Evolutionary conservation across 1,140 invertebrate genomes (phyloP).

Genomic region (Drosophila lowei): DNA sequence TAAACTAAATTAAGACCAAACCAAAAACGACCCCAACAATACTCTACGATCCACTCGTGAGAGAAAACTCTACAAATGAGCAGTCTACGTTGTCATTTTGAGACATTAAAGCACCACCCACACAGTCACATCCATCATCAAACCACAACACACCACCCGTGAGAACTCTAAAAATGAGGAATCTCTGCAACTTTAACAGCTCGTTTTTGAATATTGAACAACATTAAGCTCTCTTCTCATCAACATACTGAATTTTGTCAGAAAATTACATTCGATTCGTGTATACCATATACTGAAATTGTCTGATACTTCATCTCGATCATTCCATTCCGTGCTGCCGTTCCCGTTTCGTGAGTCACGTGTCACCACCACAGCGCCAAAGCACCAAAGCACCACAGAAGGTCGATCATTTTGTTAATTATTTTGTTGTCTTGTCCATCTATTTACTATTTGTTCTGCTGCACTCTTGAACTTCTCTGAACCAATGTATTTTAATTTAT

Average conservation of each 20-base stretch:
- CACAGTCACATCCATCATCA: too few relatives aligned
- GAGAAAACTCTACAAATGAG: conserved; percentile 2
- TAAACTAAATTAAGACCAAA: conserved; percentile 14
- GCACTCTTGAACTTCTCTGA: conserved; percentile 36
- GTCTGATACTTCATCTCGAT: conserved; percentile 30
- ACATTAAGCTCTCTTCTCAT: conserved; percentile 27
- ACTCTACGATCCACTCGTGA: conserved; percentile 21
- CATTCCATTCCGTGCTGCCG: conserved; percentile 39
- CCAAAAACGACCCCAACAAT: conserved; percentile 9
- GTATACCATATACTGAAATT: conserved; percentile 16
- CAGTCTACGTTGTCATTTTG: conserved; percentile 2
- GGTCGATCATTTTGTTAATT: conserved; percentile 43
- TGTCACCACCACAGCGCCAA: conserved; percentile 17
- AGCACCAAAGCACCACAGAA: conserved; percentile 32
- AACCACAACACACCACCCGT: background rate
- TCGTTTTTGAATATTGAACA: background rate
- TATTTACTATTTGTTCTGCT: conserved; percentile 46
- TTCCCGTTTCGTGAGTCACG: conserved; percentile 20
- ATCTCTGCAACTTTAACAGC: background rate
- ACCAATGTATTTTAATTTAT: conserved; percentile 64
- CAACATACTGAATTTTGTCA: conserved; percentile 21
- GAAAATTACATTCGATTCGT: conserved; percentile 28
- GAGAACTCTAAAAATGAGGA: conserved; percentile 64
- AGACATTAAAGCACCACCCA: background rate
- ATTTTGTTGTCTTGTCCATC: conserved; percentile 49